phyloP scores from a whole-genome alignment of 2,888 invertebrate species.

The Philaethria dido region DNA sequence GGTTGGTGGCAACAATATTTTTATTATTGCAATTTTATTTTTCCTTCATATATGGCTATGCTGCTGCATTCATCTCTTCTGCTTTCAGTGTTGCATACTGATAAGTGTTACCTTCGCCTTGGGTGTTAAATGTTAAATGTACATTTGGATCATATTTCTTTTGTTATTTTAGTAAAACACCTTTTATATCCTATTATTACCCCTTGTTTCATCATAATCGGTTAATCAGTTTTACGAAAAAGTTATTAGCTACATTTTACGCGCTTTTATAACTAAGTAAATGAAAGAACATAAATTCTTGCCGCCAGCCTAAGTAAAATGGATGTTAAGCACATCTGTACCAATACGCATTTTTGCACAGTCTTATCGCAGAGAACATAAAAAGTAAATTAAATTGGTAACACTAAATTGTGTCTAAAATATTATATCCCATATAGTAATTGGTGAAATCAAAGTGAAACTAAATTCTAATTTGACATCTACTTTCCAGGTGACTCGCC shows the following conservation, averaged over 20 bases:
- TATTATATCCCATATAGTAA: constrained; percentile 57
- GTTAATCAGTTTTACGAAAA: neutral
- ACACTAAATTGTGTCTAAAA: constrained; percentile 74
- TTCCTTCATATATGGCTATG: constrained; percentile 26
- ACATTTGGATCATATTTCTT: neutral
- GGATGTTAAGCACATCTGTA: constrained; percentile 58
- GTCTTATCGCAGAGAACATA: constrained; percentile 54
- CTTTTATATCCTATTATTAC: neutral
- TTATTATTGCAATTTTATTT: constrained; percentile 16
- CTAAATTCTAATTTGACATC: constrained; percentile 83
- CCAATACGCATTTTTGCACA: constrained; percentile 56
- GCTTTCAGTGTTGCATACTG: constrained; percentile 35
- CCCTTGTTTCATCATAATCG: constrained; percentile 21
- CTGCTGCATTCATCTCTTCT: constrained; percentile 31
- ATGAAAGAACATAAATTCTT: constrained; percentile 12
- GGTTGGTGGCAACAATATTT: constrained; percentile 39
- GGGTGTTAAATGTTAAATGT: constrained; percentile 22
- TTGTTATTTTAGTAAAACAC: neutral
- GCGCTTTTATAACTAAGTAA: neutral
- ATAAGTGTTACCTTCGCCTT: constrained; percentile 20
- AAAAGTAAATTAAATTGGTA: constrained; percentile 65
- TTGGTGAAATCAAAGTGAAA: constrained; percentile 77
- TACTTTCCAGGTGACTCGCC: constrained; percentile 83
- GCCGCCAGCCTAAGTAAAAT: constrained; percentile 57
- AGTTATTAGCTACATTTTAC: neutral